These are phyloP conservation scores for Beris chalybata DNA, from an alignment of 2,888 invertebrate genomes.

Conservation along the genomic window DNA sequence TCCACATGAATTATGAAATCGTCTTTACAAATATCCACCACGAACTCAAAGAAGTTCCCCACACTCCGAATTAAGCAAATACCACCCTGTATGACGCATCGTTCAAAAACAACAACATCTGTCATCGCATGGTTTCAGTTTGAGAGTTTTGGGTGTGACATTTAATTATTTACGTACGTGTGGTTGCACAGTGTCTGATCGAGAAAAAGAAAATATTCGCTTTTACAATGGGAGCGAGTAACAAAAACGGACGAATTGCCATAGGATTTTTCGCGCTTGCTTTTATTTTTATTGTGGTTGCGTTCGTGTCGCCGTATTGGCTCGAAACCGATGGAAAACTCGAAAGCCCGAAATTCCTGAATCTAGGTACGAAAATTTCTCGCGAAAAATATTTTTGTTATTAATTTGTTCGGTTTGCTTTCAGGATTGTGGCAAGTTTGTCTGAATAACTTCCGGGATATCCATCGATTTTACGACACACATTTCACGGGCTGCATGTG, in stretches of 20 bases:
- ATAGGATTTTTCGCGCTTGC: slow-evolving; percentile 67
- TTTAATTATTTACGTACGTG: not conserved
- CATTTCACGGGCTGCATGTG: slow-evolving; percentile 90
- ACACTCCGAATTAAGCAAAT: no score
- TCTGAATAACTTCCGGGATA: slow-evolving; percentile 84
- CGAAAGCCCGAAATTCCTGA: slow-evolving; percentile 74
- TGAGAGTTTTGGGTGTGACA: slow-evolving; percentile 27
- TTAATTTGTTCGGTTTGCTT: slow-evolving; percentile 44
- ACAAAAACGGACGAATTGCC: slow-evolving; percentile 58
- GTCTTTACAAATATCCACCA: no score
- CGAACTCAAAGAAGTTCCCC: no score
- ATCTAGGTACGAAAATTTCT: slow-evolving; percentile 64
- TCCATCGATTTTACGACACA: slow-evolving; percentile 82
- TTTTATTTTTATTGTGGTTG: slow-evolving; percentile 73
- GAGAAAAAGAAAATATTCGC: not conserved
- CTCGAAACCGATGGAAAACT: slow-evolving; percentile 79
- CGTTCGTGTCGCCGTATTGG: slow-evolving; percentile 89
- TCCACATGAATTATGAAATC: no score
- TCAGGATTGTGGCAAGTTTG: slow-evolving; percentile 94
- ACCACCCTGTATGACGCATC: no score
- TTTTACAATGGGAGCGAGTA: slow-evolving; percentile 52
- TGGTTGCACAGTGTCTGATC: no score
- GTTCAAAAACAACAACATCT: no score
- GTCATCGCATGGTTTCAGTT: no score
- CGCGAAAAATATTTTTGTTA: not conserved